Evolutionary conservation across 30 jellyfish, hydroid and myxozoan species (phyloP).

Genomic region (Pelagia noctiluca): DNA sequence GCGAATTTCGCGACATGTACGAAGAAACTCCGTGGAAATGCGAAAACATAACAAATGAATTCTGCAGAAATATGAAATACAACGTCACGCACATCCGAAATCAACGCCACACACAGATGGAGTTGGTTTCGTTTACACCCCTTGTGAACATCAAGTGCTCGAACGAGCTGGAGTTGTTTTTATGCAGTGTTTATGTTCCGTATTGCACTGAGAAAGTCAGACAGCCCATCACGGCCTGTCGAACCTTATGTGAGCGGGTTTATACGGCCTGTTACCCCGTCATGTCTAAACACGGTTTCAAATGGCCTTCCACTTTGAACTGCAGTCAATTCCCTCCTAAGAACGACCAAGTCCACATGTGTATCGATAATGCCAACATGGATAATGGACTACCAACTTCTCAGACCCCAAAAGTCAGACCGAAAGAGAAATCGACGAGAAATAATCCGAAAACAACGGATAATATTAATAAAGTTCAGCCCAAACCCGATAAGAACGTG

Average conservation of each 20-base stretch:
- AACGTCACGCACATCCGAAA: conserved; percentile 84
- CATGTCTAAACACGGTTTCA: conserved; percentile 55
- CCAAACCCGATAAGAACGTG: conserved; percentile 34
- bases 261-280: conserved; percentile 50
- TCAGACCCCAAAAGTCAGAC: not conserved
- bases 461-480: conserved; percentile 41
- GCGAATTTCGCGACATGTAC: conserved; percentile 57
- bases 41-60: conserved; percentile 66
- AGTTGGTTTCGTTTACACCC: conserved; percentile 65
- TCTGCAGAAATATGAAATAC: conserved; percentile 85
- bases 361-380: conserved; percentile 71
- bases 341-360: conserved; percentile 69
- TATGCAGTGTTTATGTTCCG: conserved; percentile 92
- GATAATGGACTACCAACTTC: conserved; percentile 31
- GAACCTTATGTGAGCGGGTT: conserved; percentile 94
- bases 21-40: conserved; percentile 90
- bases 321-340: conserved; percentile 86
- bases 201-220: conserved; percentile 85
- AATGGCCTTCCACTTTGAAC: conserved; percentile 81
- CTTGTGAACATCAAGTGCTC: conserved; percentile 81
- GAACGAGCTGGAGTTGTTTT: conserved; percentile 78
- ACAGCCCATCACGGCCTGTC: conserved; percentile 85
- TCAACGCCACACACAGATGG: conserved; percentile 77
- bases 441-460: conserved; percentile 49
- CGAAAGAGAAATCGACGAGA: conserved; percentile 9